A percentile compares a stretch with the other conserved stretches of the same genome.
These are phyloP conservation scores for Eleutherodactylus coqui DNA, from an alignment of 2,797 vertebrate genomes.

Conservation along the genomic window DNA sequence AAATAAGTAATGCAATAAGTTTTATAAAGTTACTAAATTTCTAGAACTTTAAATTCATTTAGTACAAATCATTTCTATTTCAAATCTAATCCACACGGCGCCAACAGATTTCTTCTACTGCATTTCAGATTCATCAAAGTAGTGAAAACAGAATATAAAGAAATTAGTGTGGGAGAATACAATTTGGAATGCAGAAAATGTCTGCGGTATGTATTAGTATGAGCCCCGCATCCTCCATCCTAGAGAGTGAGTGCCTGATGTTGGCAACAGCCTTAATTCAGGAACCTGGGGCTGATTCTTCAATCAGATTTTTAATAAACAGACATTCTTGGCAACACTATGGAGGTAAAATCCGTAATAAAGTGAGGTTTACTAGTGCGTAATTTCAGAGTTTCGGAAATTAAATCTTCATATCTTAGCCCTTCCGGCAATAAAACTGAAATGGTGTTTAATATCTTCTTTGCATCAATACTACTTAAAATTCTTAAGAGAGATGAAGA, in stretches of 20 bases:
- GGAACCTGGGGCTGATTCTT: constrained; percentile 48
- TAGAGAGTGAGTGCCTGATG: constrained; percentile 9
- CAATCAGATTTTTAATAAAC: constrained; percentile 60
- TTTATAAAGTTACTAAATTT: not conserved
- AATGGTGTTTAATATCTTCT: constrained; percentile 53
- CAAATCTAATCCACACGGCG: constrained; percentile 9
- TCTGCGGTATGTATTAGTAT: constrained; percentile 2
- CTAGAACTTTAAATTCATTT: constrained; percentile 10
- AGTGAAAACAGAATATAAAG: constrained; percentile 9
- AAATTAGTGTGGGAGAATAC: constrained; percentile 24
- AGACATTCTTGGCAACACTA: constrained; percentile 57
- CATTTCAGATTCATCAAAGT: constrained; percentile 24
- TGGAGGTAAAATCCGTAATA: constrained; percentile 49
- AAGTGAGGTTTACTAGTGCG: constrained; percentile 42
- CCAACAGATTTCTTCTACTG: constrained; percentile 9
- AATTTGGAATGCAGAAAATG: constrained; percentile 42
- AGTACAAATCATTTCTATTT: not conserved
- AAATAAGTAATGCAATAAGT: not conserved
- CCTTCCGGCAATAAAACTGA: constrained; percentile 47
- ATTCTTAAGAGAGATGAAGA: constrained; percentile 20
- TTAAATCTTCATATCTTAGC: constrained; percentile 54
- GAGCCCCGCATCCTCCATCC: constrained; percentile 7
- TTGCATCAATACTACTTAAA: constrained; percentile 27
- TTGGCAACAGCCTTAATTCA: constrained; percentile 34
- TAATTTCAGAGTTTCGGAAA: constrained; percentile 56